Conservation (phyloP, 2,797 vertebrate species). For the Sebastolobus altivelis region DNA sequence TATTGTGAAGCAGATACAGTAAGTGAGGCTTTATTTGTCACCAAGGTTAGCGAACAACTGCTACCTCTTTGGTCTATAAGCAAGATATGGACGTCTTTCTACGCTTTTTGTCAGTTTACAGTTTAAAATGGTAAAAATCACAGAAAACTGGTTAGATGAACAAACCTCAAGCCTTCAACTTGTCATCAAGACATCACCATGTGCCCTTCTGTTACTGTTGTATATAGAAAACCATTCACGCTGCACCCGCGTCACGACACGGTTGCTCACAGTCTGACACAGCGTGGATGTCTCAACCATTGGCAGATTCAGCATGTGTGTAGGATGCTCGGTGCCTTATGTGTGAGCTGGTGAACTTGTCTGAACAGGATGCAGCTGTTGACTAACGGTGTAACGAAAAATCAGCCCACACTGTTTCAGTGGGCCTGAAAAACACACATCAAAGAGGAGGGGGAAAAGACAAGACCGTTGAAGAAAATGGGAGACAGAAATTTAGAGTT, state of each 20-base stretch:
- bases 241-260: slow-evolving; percentile 12
- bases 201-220: neutral
- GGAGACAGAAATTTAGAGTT: neutral
- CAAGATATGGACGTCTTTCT: neutral
- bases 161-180: slow-evolving; percentile 6
- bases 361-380: slow-evolving; percentile 72
- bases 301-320: slow-evolving; percentile 61
- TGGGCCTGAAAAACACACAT: slow-evolving; percentile 48
- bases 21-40: slow-evolving; percentile 10
- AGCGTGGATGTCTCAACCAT: slow-evolving; percentile 41
- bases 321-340: slow-evolving; percentile 54
- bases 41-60: neutral
- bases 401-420: slow-evolving; percentile 56
- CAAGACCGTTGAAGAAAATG: neutral
- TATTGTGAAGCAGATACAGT: slow-evolving; percentile 21
- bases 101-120: neutral
- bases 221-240: slow-evolving; percentile 13
- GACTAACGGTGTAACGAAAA: slow-evolving; percentile 61
- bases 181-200: slow-evolving; percentile 13
- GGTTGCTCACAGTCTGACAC: slow-evolving; percentile 52
- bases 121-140: neutral
- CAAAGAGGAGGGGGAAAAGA: slow-evolving; percentile 26
- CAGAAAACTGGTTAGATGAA: slow-evolving; percentile 3
- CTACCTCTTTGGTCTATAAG: neutral
- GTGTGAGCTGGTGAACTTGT: slow-evolving; percentile 61